Base-by-base conservation (phyloP, 2,888 invertebrate species). In the Myopa testacea region DNA sequence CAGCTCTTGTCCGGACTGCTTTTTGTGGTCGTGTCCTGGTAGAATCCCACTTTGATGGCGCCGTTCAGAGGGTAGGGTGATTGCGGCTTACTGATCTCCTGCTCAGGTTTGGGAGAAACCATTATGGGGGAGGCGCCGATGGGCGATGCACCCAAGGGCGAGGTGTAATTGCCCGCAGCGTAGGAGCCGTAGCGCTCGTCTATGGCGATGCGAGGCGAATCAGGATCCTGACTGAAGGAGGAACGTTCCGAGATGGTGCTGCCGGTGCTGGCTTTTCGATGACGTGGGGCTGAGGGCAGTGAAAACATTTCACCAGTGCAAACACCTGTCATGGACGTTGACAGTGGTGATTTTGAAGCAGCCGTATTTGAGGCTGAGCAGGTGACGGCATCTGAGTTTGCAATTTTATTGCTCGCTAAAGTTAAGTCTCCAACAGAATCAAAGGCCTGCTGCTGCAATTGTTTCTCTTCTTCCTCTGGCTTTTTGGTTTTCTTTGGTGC, bases 1-100 rank as follows among this genome's bases (percentile, higher is more conserved):
- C 94, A 94, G 82, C 94, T 95, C 86, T 95, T 95, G 82, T 95
- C 95, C 0, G 95, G 95, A 83, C 95, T 95, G 84, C 94, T 94
- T 86, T 95, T 95, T 5, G 94, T 93, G 0, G 95, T 95, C n/a
- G 94, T 93, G 83, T 96, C 96, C 87, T 96, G 96, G 88, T 96
- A 96, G 87, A 96, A 96, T 4, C 96, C 96, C 55, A 95, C 96
- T 82, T 96, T 92, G 6, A 96, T 94, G 5, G 95, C 94, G 0
- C 95, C 95, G 84, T 95, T 95, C n/a, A 94, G 91, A 0, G 94
- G 93, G 86, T 94, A 93, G 0, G 89, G 89, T 0, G 92, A 90
- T 7, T 93, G 91, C n/a, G 93, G 92, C 82, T 92, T 92, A 83
- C 93, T 92, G 45, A 88, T 86, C 10, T 88, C 88, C 68, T 93